phyloP scores from a whole-genome alignment of 1,140 invertebrate species.

The Drosophila takahashii region DNA sequence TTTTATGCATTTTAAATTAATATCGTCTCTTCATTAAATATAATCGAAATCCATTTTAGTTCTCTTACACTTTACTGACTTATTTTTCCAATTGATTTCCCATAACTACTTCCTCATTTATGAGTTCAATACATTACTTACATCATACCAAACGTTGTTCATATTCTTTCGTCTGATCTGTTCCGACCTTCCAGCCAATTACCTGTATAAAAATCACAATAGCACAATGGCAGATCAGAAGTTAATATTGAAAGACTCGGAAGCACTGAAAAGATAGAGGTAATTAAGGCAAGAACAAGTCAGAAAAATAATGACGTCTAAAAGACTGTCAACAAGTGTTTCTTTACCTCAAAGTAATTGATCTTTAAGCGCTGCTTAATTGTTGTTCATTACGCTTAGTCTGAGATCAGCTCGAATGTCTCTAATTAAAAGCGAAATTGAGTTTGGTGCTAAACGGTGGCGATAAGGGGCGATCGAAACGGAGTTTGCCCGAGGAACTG shows the following conservation, averaged over 20 bases:
- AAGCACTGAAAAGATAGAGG: constrained; percentile 8
- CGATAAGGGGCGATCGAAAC: constrained; percentile 31
- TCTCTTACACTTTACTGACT: not conserved
- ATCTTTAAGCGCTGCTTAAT: constrained; percentile 44
- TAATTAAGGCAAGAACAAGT: constrained; percentile 33
- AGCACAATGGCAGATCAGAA: constrained; percentile 24
- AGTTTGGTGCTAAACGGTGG: constrained; percentile 46
- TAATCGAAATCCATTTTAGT: no score
- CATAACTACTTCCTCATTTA: constrained; percentile 23
- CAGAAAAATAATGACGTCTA: constrained; percentile 29
- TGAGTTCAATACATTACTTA: not conserved
- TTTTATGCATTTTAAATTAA: no score
- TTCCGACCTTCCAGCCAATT: constrained; percentile 64
- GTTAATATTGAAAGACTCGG: constrained; percentile 27
- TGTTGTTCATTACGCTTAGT: constrained; percentile 49
- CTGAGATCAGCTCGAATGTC: constrained; percentile 41
- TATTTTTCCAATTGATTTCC: not conserved
- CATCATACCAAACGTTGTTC: constrained; percentile 2
- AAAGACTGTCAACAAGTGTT: constrained; percentile 28
- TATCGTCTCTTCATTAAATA: no score
- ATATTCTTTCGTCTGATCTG: constrained; percentile 16
- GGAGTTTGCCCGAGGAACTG: constrained; percentile 17
- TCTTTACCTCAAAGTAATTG: constrained; percentile 15
- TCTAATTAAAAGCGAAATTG: constrained; percentile 73
- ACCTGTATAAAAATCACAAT: constrained; percentile 21